Evolutionary conservation across 2,113 vertebrate species (phyloP), one percentile per base, ranked within the genome.

Genomic region (Loxodonta africana): DNA sequence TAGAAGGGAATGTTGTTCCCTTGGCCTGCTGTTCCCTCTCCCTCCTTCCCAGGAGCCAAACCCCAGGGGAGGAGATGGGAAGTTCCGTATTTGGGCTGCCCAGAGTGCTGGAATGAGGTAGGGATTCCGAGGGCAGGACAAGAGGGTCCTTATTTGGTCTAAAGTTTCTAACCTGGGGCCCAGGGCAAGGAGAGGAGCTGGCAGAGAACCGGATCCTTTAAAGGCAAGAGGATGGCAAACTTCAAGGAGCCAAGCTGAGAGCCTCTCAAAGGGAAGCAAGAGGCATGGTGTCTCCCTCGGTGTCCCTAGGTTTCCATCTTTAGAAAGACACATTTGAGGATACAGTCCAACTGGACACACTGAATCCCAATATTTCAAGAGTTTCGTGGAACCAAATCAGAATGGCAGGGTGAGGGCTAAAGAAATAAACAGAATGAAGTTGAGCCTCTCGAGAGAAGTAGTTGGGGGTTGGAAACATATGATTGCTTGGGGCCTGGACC

Each of bases 121-220:
- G 92, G 91, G 94, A 96, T 73, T 80, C 57, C 9, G 0, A 80
- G 88, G 67, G 77, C 80, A 60, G 90, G 51, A 92, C 82, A 20
- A 17, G 88, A 97, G 95, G 89, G 95, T 86, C 97, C 97, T 97
- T 98, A 98, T 98, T 98, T 98, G 97, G 97, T 82, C 95, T 48
- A 80, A 76, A 95, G 73, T 65, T 82, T 95, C 77, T 33, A 94
- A 80, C 88, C 87, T 95, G 88, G 60, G 82, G 4, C 73, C 67
- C 8, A 4, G 26, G 57, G 57, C 0, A n/a, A 91, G 67, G 67
- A 82, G 74, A 48, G 88, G 28, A 78, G n/a, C 94, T 78, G 91
- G 15, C 28, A 8, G 53, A 65, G 44, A 41, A 18, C 73, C 82
- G 26, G 82, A 65, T 62, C 91, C 89, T 96, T 96, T 84, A 91